phyloP scores from a whole-genome alignment of 1,140 invertebrate genomes.

The Dendroctonus ponderosae region DNA sequence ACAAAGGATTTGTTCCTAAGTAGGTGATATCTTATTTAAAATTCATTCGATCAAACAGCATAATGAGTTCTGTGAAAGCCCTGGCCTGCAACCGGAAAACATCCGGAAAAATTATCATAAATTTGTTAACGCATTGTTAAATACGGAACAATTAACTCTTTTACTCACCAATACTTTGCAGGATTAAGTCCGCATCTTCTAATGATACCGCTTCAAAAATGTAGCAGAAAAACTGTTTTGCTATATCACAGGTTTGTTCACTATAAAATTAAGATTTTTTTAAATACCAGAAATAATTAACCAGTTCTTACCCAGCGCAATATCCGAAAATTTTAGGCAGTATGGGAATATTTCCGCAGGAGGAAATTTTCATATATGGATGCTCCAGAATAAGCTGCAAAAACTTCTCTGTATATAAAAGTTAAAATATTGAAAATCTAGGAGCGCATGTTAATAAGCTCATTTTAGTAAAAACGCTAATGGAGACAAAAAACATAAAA shows the following conservation, averaged over 20 bases:
- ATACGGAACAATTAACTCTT: neutral
- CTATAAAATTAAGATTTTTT: constrained; percentile 46
- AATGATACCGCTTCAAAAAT: constrained; percentile 56
- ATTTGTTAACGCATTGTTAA: neutral
- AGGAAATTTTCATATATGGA: constrained; percentile 65
- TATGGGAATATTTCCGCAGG: constrained; percentile 59
- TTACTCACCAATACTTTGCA: constrained; percentile 45
- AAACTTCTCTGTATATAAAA: constrained; percentile 4
- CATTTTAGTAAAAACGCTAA: constrained; percentile 8
- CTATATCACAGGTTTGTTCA: constrained; percentile 59
- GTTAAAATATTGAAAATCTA: too few relatives aligned
- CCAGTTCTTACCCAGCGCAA: constrained; percentile 58
- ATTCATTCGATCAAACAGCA: constrained; percentile 39
- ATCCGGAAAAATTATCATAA: constrained; percentile 14
- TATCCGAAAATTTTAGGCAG: constrained; percentile 62
- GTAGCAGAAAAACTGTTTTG: constrained; percentile 58
- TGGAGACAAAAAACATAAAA: neutral
- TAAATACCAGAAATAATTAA: neutral
- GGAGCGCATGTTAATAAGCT: too few relatives aligned
- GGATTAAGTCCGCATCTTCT: constrained; percentile 54
- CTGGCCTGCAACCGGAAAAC: constrained; percentile 40
- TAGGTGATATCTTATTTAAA: too few relatives aligned
- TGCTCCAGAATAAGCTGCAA: constrained; percentile 55
- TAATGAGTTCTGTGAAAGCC: constrained; percentile 46
- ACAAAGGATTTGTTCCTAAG: too few relatives aligned